phyloP scores from a whole-genome alignment of 2,797 vertebrate species.

The Muscicapa striata region DNA sequence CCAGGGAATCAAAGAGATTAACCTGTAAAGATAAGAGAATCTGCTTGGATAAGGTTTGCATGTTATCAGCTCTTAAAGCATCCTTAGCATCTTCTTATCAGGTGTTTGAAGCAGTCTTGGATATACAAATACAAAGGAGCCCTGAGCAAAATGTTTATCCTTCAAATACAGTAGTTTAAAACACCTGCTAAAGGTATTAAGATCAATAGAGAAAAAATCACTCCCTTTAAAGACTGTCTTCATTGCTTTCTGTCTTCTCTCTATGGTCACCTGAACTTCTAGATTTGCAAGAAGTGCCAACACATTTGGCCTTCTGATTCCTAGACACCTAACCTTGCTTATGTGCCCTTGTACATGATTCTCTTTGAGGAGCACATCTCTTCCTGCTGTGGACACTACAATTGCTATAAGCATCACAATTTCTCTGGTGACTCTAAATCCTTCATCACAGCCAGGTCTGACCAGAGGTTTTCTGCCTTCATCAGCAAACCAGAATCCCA shows the following conservation, averaged over 20 bases:
- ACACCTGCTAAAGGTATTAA: background rate
- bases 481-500: background rate
- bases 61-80: background rate
- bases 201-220: background rate
- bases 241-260: background rate
- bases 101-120: background rate
- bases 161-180: background rate
- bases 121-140: background rate
- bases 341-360: background rate
- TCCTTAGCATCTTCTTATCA: background rate
- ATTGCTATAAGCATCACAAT: background rate
- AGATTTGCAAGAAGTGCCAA: background rate
- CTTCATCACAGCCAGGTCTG: background rate
- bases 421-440: background rate
- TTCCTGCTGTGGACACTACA: background rate
- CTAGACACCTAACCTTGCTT: background rate
- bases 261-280: background rate
- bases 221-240: background rate
- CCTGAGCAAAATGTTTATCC: background rate
- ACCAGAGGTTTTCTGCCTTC: background rate
- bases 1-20: background rate
- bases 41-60: background rate
- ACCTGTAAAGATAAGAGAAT: background rate
- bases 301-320: background rate
- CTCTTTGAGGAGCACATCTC: background rate